phyloP scores from a whole-genome alignment of 2,888 invertebrate species.

The Amitus sp. region DNA sequence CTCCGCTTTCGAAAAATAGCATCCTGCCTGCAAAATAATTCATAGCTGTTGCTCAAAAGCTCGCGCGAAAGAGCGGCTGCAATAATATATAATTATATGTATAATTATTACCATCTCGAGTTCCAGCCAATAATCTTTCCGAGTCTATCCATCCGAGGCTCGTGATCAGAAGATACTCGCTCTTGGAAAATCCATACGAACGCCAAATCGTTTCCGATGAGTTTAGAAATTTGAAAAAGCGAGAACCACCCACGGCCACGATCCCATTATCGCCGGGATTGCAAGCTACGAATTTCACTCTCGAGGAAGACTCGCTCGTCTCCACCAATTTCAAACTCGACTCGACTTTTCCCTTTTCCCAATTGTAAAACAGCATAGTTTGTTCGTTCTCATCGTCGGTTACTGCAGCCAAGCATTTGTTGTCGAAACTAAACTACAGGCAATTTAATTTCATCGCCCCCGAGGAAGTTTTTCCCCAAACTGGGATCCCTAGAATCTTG shows the following conservation, averaged over 20 bases:
- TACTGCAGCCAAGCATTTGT: constrained; percentile 81
- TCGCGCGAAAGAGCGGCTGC: not conserved
- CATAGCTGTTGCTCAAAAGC: no score
- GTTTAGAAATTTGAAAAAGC: constrained; percentile 79
- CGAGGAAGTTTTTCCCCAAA: constrained; percentile 68
- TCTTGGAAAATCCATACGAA: constrained; percentile 85
- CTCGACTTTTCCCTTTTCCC: constrained; percentile 85
- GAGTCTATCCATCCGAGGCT: constrained; percentile 84
- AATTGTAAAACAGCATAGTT: constrained; percentile 82
- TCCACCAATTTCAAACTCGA: constrained; percentile 78
- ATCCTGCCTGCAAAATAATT: constrained; percentile 67
- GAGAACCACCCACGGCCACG: constrained; percentile 73
- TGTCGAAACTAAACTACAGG: constrained; percentile 83
- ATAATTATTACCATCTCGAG: constrained; percentile 70
- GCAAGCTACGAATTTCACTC: constrained; percentile 76
- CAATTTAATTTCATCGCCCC: constrained; percentile 75
- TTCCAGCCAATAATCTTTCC: constrained; percentile 86
- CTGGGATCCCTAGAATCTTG: constrained; percentile 74
- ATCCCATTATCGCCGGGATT: constrained; percentile 83
- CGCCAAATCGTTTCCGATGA: constrained; percentile 83
- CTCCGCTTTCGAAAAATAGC: constrained; percentile 86
- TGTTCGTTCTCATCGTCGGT: constrained; percentile 88
- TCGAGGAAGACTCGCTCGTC: constrained; percentile 74
- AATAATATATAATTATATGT: not conserved
- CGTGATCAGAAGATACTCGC: constrained; percentile 79